Evolutionary conservation across 37 sponge, comb jelly and placozoan genomes (phyloP).

Genomic region (Haliclona indistincta): DNA sequence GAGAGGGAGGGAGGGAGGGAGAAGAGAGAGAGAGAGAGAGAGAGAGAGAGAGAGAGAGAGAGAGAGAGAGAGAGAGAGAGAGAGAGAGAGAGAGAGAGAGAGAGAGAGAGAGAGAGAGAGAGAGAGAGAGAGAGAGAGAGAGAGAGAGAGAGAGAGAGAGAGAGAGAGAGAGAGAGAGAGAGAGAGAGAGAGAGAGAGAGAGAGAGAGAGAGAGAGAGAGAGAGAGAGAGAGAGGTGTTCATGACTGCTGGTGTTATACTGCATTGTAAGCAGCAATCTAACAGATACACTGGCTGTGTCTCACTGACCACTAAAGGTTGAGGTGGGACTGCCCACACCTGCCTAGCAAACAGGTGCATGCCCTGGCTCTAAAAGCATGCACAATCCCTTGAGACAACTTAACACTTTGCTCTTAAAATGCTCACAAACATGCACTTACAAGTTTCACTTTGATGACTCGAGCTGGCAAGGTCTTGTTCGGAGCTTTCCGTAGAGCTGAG

Average conservation of each 20-base stretch:
- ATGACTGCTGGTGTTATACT: too few species aligned
- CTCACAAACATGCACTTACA: neutral
- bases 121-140: constrained; percentile 50
- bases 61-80: constrained; percentile 21
- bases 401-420: neutral
- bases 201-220: constrained; percentile 5
- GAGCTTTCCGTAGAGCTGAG: constrained; percentile 22
- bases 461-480: constrained; percentile 12
- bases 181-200: constrained; percentile 50
- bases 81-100: neutral
- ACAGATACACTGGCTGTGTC: too few species aligned
- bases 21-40: constrained; percentile 16
- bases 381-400: too few species aligned
- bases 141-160: constrained; percentile 52
- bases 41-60: neutral
- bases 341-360: too few species aligned
- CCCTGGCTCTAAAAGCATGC: too few species aligned
- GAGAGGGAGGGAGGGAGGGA: constrained; percentile 49
- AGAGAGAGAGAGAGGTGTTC: neutral
- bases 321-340: too few species aligned
- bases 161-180: constrained; percentile 46
- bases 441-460: neutral
- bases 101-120: constrained; percentile 43
- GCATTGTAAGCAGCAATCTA: too few species aligned
- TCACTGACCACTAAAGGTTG: too few species aligned